phyloP scores from a whole-genome alignment of 2,113 vertebrate genomes.

The Scortum barcoo region DNA sequence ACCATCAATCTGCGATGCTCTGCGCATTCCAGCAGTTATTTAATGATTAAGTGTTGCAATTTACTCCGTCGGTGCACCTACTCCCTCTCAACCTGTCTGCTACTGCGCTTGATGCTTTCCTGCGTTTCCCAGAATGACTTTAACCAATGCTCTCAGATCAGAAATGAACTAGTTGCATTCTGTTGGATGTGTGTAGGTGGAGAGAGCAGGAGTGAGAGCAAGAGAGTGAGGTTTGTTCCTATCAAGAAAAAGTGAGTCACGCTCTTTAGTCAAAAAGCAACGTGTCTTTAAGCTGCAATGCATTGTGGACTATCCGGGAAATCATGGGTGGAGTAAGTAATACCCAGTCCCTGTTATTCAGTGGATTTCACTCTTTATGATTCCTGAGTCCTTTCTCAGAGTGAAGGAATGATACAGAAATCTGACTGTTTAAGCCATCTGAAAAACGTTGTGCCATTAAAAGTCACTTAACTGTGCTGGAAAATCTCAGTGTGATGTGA shows the following conservation, averaged over 20 bases:
- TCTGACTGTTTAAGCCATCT: not conserved
- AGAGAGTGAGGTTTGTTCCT: slow-evolving; percentile 42
- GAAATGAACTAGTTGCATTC: slow-evolving; percentile 58
- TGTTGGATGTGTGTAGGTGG: slow-evolving; percentile 38
- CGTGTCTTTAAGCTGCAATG: slow-evolving; percentile 24
- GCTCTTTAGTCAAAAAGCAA: slow-evolving; percentile 30
- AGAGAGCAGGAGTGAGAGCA: slow-evolving; percentile 29
- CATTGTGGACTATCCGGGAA: slow-evolving; percentile 19
- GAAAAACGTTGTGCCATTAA: slow-evolving; percentile 8
- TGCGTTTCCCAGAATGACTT: slow-evolving; percentile 49
- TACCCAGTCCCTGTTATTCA: not conserved
- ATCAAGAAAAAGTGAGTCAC: slow-evolving; percentile 64
- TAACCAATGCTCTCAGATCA: slow-evolving; percentile 39
- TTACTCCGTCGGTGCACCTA: slow-evolving; percentile 31
- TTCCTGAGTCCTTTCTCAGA: not conserved
- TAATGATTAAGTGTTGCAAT: slow-evolving; percentile 68
- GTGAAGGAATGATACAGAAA: not conserved
- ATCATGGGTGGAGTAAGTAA: slow-evolving; percentile 27
- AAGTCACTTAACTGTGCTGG: slow-evolving; percentile 4
- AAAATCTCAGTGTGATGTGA: slow-evolving; percentile 6
- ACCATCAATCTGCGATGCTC: slow-evolving; percentile 60
- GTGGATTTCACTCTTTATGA: slow-evolving; percentile 22
- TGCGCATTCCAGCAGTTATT: slow-evolving; percentile 53
- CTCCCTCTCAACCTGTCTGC: slow-evolving; percentile 49
- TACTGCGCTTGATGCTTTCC: slow-evolving; percentile 45